Evolutionary conservation across 1,140 invertebrate species (phyloP).

Genomic region (Phenacoccus solenopsis): DNA sequence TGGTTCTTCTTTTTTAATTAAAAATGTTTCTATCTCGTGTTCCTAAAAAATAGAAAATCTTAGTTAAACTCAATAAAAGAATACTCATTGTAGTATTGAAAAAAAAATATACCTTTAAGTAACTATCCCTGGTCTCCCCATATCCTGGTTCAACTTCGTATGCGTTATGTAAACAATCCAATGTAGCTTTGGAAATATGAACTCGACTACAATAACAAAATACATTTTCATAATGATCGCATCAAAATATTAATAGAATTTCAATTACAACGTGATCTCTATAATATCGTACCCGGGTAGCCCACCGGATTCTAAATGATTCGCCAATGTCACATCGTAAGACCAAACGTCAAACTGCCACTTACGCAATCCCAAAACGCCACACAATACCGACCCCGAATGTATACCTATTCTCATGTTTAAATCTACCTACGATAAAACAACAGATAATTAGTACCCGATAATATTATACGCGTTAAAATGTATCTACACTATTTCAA

Average conservation of each 20-base stretch:
- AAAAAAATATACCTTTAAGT: conserved; percentile 47
- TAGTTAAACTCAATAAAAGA: neutral
- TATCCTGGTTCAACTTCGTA: conserved; percentile 89
- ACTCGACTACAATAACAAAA: conserved; percentile 50
- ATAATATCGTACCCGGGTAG: conserved; percentile 50
- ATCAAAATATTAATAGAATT: neutral
- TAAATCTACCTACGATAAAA: conserved; percentile 57
- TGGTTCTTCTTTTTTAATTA: conserved; percentile 77
- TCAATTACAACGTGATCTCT: neutral
- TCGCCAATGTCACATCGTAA: conserved; percentile 94
- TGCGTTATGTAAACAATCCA: conserved; percentile 67
- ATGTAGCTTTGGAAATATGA: conserved; percentile 77
- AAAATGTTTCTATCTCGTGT: conserved; percentile 76
- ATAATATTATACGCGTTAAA: too few relatives aligned
- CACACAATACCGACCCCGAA: conserved; percentile 85
- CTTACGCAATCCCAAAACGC: conserved; percentile 80
- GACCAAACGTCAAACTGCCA: conserved; percentile 99
- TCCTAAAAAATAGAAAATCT: conserved; percentile 38
- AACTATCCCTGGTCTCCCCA: conserved; percentile 69
- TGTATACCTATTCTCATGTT: conserved; percentile 96
- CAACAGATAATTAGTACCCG: neutral
- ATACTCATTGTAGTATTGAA: neutral
- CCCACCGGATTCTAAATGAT: conserved; percentile 91
- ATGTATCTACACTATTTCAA: too few relatives aligned
- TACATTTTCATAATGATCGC: neutral